phyloP scores from a whole-genome alignment of 2,888 invertebrate genomes.

The Onthophagus sagittarius region DNA sequence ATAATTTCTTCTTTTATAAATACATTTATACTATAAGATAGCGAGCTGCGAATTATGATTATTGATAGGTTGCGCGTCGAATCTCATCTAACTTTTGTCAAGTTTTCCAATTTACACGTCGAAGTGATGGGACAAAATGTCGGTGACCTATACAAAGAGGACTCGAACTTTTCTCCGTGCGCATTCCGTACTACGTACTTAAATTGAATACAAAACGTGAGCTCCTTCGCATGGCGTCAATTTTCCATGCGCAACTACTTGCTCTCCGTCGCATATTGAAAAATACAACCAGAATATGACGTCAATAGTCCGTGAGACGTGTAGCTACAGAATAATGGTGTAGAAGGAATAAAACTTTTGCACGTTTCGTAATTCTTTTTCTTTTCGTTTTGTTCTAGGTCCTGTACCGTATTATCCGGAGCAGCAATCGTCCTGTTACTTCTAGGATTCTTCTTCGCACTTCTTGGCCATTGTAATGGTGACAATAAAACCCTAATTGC shows the following conservation, averaged over 20 bases:
- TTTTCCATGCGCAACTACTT: neutral
- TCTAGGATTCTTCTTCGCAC: slow-evolving; percentile 55
- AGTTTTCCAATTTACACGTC: slow-evolving; percentile 12
- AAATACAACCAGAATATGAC: neutral
- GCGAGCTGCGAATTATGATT: neutral
- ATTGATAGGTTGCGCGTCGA: neutral
- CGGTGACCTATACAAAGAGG: neutral
- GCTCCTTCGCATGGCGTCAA: neutral
- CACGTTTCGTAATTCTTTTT: neutral
- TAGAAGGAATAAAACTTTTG: neutral
- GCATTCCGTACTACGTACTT: neutral
- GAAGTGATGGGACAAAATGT: slow-evolving; percentile 5
- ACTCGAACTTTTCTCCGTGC: neutral
- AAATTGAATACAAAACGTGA: neutral
- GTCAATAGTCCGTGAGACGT: neutral
- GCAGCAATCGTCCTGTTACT: slow-evolving; percentile 52
- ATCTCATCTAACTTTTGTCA: slow-evolving; percentile 13
- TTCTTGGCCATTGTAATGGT: slow-evolving; percentile 58
- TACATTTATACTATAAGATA: neutral
- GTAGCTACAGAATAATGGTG: neutral
- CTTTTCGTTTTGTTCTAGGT: slow-evolving; percentile 49
- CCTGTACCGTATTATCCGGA: slow-evolving; percentile 58
- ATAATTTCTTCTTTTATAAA: no score
- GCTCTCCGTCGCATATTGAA: neutral
- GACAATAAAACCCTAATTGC: slow-evolving; percentile 60